Percentiles rank a stretch among this genome's conserved stretches.
Conservation (phyloP, 2,888 invertebrate species). For the Papilio elwesi region DNA sequence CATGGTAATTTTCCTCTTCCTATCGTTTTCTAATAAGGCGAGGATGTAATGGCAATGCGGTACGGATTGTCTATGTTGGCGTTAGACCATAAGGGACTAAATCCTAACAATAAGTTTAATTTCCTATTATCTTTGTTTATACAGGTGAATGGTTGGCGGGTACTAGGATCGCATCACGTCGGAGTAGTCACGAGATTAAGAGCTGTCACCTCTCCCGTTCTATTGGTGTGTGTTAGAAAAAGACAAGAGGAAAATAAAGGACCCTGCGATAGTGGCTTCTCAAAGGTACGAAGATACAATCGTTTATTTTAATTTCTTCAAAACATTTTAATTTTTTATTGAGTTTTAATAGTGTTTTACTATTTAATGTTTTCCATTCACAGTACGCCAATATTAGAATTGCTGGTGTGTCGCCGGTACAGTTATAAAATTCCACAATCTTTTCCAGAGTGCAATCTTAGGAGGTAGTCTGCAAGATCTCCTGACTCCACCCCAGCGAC, state of each 20-base stretch:
- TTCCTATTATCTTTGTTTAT: conserved; percentile 36
- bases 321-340: no score
- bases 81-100: background rate
- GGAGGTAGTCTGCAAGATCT: conserved; percentile 91
- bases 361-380: no score
- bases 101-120: background rate
- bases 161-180: conserved; percentile 94
- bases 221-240: conserved; percentile 90
- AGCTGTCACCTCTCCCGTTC: conserved; percentile 91
- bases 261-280: conserved; percentile 69
- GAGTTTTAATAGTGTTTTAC: no score
- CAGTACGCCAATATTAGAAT: no score
- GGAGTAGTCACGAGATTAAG: conserved; percentile 95
- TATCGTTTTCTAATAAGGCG: no score
- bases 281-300: conserved; percentile 79
- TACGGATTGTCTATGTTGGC: no score
- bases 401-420: no score
- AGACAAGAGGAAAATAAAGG: conserved; percentile 50
- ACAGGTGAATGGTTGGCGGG: conserved; percentile 93
- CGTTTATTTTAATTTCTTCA: no score
- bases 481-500: conserved; percentile 86
- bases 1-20: no score
- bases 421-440: no score
- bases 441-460: conserved; percentile 62
- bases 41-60: no score